Conservation (phyloP, 1,140 invertebrate species). For the Bombus sibiricus region DNA sequence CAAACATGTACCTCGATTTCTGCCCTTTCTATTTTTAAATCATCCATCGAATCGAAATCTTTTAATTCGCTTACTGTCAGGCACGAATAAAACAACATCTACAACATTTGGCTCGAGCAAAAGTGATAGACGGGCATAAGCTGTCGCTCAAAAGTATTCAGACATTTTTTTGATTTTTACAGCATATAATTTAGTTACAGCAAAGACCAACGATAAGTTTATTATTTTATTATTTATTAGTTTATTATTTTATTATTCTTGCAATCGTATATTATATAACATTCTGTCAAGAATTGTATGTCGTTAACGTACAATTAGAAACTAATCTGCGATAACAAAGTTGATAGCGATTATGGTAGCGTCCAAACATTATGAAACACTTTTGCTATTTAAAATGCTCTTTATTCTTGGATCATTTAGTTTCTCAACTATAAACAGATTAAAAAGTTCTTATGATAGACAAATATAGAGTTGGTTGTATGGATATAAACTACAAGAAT, state of each 20-base stretch:
- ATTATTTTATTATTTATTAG: no score
- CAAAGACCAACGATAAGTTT: neutral
- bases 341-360: no score
- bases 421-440: no score
- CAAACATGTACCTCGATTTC: neutral
- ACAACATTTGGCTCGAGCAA: neutral
- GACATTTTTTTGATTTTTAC: neutral
- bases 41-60: neutral
- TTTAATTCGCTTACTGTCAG: constrained; percentile 1
- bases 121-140: neutral
- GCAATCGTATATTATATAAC: no score
- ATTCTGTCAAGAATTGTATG: no score
- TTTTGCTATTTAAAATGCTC: no score
- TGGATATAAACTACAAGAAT: neutral
- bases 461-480: neutral
- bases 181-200: neutral
- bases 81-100: neutral
- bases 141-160: neutral
- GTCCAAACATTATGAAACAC: no score
- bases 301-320: no score
- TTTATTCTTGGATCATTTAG: no score
- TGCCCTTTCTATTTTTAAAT: neutral
- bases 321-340: no score
- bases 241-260: no score
- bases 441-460: neutral